A percentile compares a stretch with the other conserved stretches of the same genome.
These are phyloP conservation scores for Allobates femoralis DNA, from an alignment of 2,797 vertebrate species.

Conservation along the genomic window DNA sequence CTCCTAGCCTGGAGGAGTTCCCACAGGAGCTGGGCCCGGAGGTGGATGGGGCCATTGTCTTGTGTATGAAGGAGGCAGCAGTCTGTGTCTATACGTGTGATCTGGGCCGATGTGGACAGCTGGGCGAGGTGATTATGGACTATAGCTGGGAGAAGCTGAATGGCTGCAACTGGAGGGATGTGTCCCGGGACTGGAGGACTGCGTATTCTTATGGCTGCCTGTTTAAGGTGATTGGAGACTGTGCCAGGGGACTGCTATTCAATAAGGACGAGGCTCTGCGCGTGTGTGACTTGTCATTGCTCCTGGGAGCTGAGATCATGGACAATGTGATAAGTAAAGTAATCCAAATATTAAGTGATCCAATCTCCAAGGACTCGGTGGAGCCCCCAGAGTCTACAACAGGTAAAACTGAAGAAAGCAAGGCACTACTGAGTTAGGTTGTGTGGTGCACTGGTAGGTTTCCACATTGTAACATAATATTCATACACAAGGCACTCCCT, in stretches of 20 bases:
- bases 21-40: slow-evolving; percentile 73
- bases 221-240: slow-evolving; percentile 78
- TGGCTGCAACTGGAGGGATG: slow-evolving; percentile 83
- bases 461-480: too few relatives aligned
- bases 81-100: slow-evolving; percentile 72
- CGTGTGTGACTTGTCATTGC: slow-evolving; percentile 87
- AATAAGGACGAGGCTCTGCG: slow-evolving; percentile 71
- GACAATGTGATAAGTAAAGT: slow-evolving; percentile 79
- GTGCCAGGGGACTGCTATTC: slow-evolving; percentile 13
- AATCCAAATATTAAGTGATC: slow-evolving; percentile 70
- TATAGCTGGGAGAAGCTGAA: slow-evolving; percentile 91
- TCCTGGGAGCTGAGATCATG: slow-evolving; percentile 86
- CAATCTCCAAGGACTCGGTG: not conserved
- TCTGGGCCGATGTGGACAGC: slow-evolving; percentile 64
- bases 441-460: too few relatives aligned
- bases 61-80: slow-evolving; percentile 73
- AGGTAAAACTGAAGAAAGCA: too few relatives aligned
- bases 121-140: slow-evolving; percentile 81
- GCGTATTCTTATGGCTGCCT: slow-evolving; percentile 88
- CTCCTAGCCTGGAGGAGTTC: slow-evolving; percentile 74
- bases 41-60: slow-evolving; percentile 76
- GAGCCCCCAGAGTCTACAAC: not conserved
- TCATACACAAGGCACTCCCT: too few relatives aligned
- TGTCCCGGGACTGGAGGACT: slow-evolving; percentile 87
- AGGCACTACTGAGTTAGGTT: too few relatives aligned